Percentiles rank a stretch among this genome's conserved stretches.
These are phyloP conservation scores for Oscheius onirici DNA, from an alignment of 2,888 invertebrate genomes.

Conservation along the genomic window DNA sequence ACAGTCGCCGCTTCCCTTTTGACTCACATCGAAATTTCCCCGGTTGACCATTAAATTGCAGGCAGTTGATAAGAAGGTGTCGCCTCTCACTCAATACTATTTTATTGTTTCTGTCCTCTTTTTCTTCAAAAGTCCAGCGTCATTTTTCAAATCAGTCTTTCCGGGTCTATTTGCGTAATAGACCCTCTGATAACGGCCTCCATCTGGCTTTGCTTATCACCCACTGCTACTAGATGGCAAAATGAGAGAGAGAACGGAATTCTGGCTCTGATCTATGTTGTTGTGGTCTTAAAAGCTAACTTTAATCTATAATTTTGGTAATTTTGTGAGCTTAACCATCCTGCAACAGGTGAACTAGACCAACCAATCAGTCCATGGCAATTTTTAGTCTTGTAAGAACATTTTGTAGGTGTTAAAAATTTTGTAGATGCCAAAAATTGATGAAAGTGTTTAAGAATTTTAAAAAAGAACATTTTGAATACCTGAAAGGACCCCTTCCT, in stretches of 20 bases:
- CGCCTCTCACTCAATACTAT: no score
- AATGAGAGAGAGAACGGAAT: no score
- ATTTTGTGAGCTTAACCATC: no score
- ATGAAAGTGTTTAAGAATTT: background rate
- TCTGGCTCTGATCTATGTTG: conserved; percentile 12
- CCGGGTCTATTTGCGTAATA: conserved; percentile 20
- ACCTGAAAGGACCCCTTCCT: no score
- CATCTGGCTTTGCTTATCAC: conserved; percentile 19
- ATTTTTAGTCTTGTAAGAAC: background rate
- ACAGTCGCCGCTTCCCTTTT: no score
- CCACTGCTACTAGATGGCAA: conserved; percentile 7
- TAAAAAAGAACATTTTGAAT: no score
- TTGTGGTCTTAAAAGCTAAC: background rate
- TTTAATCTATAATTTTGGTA: background rate
- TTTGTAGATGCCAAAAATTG: background rate
- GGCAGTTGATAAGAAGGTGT: no score
- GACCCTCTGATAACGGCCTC: background rate
- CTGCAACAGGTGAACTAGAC: no score
- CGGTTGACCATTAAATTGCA: no score
- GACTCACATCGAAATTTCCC: no score
- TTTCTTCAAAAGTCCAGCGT: no score
- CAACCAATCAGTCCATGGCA: background rate
- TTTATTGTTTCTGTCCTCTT: no score
- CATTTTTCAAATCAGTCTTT: background rate
- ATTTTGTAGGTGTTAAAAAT: background rate